Evolutionary conservation across 2,797 vertebrate species (phyloP), one percentile per base, ranked within the genome.

Genomic region (Anas acuta): DNA sequence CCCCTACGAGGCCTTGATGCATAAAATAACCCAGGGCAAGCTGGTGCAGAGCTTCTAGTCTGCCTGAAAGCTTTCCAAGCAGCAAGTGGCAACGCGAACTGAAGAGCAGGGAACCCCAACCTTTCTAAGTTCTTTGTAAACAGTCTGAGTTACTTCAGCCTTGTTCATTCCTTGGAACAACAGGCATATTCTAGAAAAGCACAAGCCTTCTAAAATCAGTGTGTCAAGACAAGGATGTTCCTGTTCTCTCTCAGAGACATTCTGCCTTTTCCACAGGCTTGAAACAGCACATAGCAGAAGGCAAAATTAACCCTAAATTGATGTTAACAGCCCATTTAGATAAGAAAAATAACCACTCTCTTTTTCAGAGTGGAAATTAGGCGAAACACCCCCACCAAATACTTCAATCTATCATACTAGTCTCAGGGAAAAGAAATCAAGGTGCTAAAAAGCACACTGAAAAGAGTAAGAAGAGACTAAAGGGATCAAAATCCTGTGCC

Each of bases 41-140:
- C 9, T 26, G 32, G 20, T 4, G 0, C 1, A 0, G 35, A 8
- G 53, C 73, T 90, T 1, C 1, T 16, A 12, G n/a, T 18, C 47
- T 41, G 37, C 51, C 51, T 23, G 47, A 15, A 10, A 8, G 45
- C 67, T 30, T 41, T 74, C 65, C 35, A 51, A 20, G 35, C n/a
- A 58, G 53, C 53, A 62, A 22, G 12, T 35, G 83, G 43, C 5
- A 6, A 51, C 0, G 0, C 2, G 16, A 84, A 75, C 45, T 4
- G 22, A 51, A 81, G 51, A 72, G 70, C 70, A 73, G 17, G 19
- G 56, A 53, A 76, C 22, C 33, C 37, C 62, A 89, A 0, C 6
- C 15, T 35, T 37, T 43, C 41, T 3, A 2, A 18, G 33, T 32
- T 76, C 65, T 64, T 41, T 11, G 35, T 17, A 56, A 58, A 56